These are phyloP conservation scores for Brachionus calyciflorus DNA, from an alignment of 1,140 invertebrate species.

Conservation along the genomic window DNA sequence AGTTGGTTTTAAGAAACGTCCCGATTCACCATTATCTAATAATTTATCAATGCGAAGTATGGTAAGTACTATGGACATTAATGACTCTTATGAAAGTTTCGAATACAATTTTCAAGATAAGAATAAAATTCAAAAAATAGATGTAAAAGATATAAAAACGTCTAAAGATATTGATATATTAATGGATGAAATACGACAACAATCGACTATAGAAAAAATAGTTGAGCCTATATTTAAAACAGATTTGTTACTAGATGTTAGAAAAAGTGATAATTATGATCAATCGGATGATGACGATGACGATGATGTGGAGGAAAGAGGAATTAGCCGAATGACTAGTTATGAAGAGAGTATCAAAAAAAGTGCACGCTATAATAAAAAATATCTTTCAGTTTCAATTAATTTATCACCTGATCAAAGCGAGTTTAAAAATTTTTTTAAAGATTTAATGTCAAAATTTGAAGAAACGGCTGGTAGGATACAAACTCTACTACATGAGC, in stretches of 20 bases:
- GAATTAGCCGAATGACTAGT: too few species aligned
- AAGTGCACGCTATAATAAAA: conserved; percentile 11
- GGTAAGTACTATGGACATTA: not conserved
- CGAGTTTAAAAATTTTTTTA: conserved; percentile 54
- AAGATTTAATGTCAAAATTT: conserved; percentile 53
- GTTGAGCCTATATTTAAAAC: conserved; percentile 53
- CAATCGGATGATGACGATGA: conserved; percentile 2
- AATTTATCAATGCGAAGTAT: not conserved
- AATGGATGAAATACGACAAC: conserved; percentile 53
- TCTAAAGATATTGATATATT: conserved; percentile 50
- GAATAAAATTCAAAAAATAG: not conserved
- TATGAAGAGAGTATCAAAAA: too few species aligned
- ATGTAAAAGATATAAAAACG: conserved; percentile 12
- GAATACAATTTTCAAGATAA: not conserved
- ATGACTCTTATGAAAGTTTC: conserved; percentile 11
- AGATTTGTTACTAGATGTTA: conserved; percentile 54
- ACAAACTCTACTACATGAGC: conserved; percentile 55
- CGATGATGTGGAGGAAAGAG: too few species aligned
- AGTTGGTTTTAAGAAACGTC: conserved; percentile 49
- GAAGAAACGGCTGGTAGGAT: conserved; percentile 55
- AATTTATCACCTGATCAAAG: conserved; percentile 50
- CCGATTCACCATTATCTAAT: not conserved
- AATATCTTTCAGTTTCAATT: not conserved
- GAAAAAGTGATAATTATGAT: conserved; percentile 44
- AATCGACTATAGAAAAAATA: conserved; percentile 53